Percentiles rank a stretch among this genome's conserved stretches.
Conservation (phyloP, 2,797 vertebrate species). For the Crocodylus rhombifer region DNA sequence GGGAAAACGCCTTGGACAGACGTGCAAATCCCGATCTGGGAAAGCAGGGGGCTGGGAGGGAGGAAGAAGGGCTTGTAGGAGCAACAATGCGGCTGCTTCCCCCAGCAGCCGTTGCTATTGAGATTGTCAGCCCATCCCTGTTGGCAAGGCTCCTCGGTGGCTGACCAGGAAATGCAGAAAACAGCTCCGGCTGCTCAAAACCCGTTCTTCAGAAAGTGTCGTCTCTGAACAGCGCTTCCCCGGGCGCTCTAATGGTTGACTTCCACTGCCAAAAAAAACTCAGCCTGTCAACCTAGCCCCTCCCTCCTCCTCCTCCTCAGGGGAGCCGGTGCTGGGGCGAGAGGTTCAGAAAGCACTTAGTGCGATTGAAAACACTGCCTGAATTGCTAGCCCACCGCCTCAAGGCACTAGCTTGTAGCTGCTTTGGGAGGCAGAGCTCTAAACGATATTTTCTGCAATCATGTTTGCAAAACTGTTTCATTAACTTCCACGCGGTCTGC, state of each 20-base stretch:
- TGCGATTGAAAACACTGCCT: slow-evolving; percentile 35
- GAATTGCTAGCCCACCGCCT: slow-evolving; percentile 52
- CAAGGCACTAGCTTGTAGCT: slow-evolving; percentile 13
- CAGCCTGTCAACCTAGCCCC: slow-evolving; percentile 12
- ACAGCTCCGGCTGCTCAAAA: neutral
- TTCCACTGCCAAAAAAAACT: slow-evolving; percentile 39
- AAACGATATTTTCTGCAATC: slow-evolving; percentile 19
- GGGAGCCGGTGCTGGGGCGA: neutral
- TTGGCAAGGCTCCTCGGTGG: neutral
- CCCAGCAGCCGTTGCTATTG: neutral
- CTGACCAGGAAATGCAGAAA: neutral
- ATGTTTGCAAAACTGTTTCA: neutral
- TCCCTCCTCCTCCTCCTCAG: slow-evolving; percentile 17
- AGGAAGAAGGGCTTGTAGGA: slow-evolving; percentile 24
- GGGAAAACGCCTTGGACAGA: accelerated
- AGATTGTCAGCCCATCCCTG: neutral
- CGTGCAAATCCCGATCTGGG: neutral
- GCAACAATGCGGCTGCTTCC: neutral
- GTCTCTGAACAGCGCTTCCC: slow-evolving; percentile 23
- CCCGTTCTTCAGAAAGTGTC: neutral
- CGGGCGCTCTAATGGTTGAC: neutral
- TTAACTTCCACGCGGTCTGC: neutral
- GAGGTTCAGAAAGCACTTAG: slow-evolving; percentile 17
- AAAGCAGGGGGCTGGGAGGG: neutral
- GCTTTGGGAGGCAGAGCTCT: slow-evolving; percentile 33